Conservation (phyloP, 2,113 vertebrate genomes). For the Alligator mississippiensis region DNA sequence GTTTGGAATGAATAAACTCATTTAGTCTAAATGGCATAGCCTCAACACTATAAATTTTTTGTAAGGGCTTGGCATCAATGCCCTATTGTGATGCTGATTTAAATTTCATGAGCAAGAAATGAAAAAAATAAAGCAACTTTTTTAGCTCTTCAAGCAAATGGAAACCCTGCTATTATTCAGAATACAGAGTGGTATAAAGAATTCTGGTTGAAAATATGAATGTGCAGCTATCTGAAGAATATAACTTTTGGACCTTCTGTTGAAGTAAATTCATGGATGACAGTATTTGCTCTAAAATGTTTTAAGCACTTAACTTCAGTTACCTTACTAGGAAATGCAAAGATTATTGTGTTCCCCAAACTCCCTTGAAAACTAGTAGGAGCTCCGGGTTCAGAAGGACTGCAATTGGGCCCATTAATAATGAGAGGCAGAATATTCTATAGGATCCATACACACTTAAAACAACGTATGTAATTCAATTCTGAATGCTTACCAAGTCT, state of each 20-base stretch:
- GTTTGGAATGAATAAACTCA: constrained; percentile 68
- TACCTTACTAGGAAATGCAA: neutral
- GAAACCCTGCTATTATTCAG: constrained; percentile 10
- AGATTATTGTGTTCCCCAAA: constrained; percentile 32
- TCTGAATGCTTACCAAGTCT: neutral
- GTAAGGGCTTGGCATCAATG: constrained; percentile 51
- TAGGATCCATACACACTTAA: neutral
- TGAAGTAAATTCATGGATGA: neutral
- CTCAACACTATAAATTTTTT: constrained; percentile 61
- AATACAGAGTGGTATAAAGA: neutral
- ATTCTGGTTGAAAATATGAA: neutral
- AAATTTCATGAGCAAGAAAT: constrained; percentile 59
- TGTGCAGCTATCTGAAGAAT: neutral
- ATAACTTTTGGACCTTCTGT: neutral
- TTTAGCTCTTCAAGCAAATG: constrained; percentile 30
- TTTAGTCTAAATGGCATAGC: constrained; percentile 60
- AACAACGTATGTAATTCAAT: neutral
- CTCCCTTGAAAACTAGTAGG: neutral
- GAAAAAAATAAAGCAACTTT: constrained; percentile 24
- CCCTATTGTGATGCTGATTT: constrained; percentile 53
- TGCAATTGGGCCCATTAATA: neutral
- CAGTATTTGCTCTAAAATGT: constrained; percentile 5
- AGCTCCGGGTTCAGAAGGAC: constrained; percentile 30
- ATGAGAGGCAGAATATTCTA: neutral
- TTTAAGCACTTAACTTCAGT: constrained; percentile 9